These are phyloP conservation scores for Perizoma flavofasciatum DNA, from an alignment of 2,888 invertebrate genomes.

Conservation along the genomic window DNA sequence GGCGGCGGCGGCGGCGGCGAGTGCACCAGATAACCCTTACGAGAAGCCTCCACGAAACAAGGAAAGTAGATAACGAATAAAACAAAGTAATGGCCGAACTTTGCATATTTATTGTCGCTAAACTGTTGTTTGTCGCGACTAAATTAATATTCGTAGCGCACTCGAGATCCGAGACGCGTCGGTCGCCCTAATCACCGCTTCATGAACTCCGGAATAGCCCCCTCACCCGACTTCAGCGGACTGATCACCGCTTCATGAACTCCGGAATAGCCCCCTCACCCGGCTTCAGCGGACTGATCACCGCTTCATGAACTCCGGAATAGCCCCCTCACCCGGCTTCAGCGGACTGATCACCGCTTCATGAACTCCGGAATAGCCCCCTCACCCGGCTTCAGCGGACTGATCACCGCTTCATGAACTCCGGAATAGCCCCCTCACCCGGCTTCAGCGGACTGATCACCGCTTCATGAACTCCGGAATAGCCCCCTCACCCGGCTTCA, in stretches of 20 bases:
- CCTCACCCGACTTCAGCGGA: no score
- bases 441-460: no score
- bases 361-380: background rate
- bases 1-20: no score
- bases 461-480: conserved; percentile 5
- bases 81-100: conserved; percentile 48
- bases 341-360: conserved; percentile 6
- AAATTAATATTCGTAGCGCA: conserved; percentile 1
- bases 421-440: background rate
- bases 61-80: conserved; percentile 41
- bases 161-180: background rate
- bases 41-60: background rate
- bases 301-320: conserved; percentile 6
- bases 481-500: no score
- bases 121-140: conserved; percentile 47
- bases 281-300: no score
- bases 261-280: background rate
- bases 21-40: background rate
- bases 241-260: conserved; percentile 9
- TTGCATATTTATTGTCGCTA: conserved; percentile 46
- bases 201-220: conserved; percentile 1
- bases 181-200: conserved; percentile 1
- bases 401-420: conserved; percentile 9
- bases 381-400: no score
- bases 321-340: no score